Base-by-base conservation (phyloP, 2,888 invertebrate species). In the Erebia epiphron region DNA sequence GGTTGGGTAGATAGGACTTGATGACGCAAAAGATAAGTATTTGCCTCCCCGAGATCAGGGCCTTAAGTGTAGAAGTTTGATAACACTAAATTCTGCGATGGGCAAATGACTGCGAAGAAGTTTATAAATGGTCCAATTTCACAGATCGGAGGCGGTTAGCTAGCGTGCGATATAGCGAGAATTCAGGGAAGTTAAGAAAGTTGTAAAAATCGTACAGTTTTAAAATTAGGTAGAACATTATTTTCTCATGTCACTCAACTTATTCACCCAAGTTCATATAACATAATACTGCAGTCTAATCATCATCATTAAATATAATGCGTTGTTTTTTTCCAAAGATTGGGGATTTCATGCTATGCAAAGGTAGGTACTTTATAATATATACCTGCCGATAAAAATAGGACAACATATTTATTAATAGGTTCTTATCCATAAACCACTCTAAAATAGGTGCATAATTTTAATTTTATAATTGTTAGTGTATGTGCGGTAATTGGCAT, bases 31-130 rank as follows among this genome's bases (percentile, higher is more conserved):
- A 85, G 86, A 88, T 87, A 85, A 86, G 81, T 75, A 78, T 78
- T 77, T 79, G 69, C 46, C 46, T 78, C 81, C 79, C 79, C 78
- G 77, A 80, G 79, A 79, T 76, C 79, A 81, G 79, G 76, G 72
- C 77, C 78, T 83, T 83, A 85, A 89, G 83, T 84, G 83, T 79
- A 76, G 76, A 90, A 89, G 84, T 89, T 89, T 86, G 86, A 87
- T 86, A 86, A 84, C 82, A 82, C 79, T 83, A 81, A 83, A 84
- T 83, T 81, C 80, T 73, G 79, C 78, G 79, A 82, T 77, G 75
- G 75, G 78, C 52, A 68, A 69, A 69, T 64, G 66, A 62, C 67
- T 69, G 60, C 67, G 74, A 70, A 70, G 78, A 86, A 86, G 80
- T 87, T 87, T 77, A 80, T 82, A 82, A 86, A 86, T 82, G 79